Conservation (phyloP, 1,140 invertebrate species). For the Agrypnia vestita region DNA sequence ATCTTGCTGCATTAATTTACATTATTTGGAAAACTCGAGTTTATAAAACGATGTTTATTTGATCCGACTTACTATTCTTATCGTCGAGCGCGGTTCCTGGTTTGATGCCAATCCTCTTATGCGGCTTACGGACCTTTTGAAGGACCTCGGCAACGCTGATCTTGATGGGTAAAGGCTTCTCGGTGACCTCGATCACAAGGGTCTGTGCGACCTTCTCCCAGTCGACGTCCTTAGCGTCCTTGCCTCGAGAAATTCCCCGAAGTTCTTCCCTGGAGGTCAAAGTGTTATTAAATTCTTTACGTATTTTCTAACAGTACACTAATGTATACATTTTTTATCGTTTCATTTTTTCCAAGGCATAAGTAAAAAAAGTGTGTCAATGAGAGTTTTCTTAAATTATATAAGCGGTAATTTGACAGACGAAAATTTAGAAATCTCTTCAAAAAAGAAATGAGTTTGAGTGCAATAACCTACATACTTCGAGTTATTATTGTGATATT, state of each 20-base stretch:
- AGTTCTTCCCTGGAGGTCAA: conserved; percentile 83
- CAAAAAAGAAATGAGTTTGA: neutral
- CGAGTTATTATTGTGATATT: no score
- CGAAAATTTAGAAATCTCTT: neutral
- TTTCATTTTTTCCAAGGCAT: neutral
- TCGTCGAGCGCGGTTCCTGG: conserved; percentile 67
- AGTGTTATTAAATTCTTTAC: neutral
- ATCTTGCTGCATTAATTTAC: no score
- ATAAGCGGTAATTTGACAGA: neutral
- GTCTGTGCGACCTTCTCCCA: conserved; percentile 82
- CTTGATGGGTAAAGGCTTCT: conserved; percentile 86
- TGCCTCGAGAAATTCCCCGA: conserved; percentile 84
- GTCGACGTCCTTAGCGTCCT: conserved; percentile 88
- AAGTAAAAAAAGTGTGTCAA: neutral
- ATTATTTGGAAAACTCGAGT: no score
- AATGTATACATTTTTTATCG: neutral
- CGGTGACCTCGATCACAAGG: conserved; percentile 69
- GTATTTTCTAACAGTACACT: neutral
- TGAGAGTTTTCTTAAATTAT: neutral
- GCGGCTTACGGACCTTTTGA: conserved; percentile 77
- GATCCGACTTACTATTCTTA: conserved; percentile 71
- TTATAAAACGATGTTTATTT: no score
- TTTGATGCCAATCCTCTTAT: conserved; percentile 75
- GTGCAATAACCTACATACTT: no score
- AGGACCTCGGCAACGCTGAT: conserved; percentile 84